Percentiles rank a stretch among this genome's conserved stretches.
Evolutionary conservation across 2,113 vertebrate species (phyloP).

Genomic region (Neoarius graeffei): DNA sequence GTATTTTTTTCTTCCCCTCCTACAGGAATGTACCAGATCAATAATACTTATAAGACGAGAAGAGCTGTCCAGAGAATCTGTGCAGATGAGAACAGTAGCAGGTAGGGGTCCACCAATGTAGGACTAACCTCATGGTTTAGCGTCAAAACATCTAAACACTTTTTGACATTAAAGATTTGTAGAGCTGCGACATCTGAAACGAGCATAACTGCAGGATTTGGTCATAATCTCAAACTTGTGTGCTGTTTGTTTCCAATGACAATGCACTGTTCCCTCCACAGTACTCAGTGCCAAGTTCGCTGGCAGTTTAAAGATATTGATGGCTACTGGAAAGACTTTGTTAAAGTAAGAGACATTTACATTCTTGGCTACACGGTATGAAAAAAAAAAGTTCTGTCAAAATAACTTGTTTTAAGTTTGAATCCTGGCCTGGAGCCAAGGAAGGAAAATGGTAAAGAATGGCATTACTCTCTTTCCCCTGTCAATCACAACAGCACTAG

Average conservation of each 20-base stretch:
- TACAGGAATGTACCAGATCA: constrained; percentile 65
- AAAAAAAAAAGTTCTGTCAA: not conserved
- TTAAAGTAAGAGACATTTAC: constrained; percentile 49
- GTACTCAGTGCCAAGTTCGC: constrained; percentile 2
- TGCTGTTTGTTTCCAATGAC: not conserved
- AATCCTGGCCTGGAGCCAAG: not conserved
- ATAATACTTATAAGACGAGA: constrained; percentile 31
- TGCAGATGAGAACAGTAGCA: constrained; percentile 34
- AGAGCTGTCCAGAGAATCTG: constrained; percentile 52
- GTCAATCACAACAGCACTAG: not conserved
- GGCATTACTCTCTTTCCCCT: not conserved
- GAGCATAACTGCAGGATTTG: not conserved
- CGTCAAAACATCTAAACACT: not conserved
- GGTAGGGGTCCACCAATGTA: constrained; percentile 44
- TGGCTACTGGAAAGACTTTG: constrained; percentile 60
- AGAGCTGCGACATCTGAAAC: not conserved
- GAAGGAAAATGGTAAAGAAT: not conserved
- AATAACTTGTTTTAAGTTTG: not conserved
- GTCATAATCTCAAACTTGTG: not conserved
- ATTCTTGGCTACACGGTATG: not conserved
- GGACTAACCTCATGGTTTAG: not conserved
- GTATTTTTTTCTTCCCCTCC: not conserved
- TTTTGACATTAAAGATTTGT: not conserved
- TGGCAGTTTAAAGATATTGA: constrained; percentile 64
- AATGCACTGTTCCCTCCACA: constrained; percentile 19